phyloP scores from a whole-genome alignment of 2,797 vertebrate genomes.

The Emydoidea blandingii region DNA sequence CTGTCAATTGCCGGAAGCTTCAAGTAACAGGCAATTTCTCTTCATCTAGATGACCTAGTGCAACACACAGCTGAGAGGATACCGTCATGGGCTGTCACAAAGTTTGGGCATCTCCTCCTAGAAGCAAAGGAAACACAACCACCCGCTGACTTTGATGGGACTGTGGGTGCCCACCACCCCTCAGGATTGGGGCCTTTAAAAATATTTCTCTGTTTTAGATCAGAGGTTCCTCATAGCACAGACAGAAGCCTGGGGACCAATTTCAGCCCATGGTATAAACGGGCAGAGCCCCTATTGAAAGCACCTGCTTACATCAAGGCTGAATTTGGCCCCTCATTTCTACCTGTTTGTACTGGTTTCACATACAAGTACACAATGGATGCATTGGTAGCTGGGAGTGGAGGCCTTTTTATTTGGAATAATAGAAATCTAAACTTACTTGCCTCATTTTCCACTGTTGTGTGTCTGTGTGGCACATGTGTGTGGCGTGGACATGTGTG shows the following conservation, averaged over 20 bases:
- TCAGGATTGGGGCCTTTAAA: background rate
- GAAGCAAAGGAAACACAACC: background rate
- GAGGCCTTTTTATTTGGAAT: background rate
- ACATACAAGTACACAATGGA: conserved; percentile 16
- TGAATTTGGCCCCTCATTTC: background rate
- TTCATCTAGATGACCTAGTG: background rate
- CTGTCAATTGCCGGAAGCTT: background rate
- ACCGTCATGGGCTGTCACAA: background rate
- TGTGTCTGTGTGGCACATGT: background rate
- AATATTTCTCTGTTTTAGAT: background rate
- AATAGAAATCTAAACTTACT: background rate
- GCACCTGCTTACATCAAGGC: background rate
- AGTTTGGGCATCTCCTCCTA: background rate
- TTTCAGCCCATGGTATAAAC: background rate
- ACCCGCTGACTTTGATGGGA: too few species aligned
- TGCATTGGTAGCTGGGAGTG: background rate
- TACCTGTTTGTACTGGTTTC: conserved; percentile 54
- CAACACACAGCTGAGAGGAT: background rate
- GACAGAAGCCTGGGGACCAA: background rate
- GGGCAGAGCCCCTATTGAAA: background rate
- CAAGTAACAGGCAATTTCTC: background rate
- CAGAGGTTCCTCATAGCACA: background rate
- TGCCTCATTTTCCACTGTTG: background rate
- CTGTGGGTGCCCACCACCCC: too few species aligned
- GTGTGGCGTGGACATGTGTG: background rate